Evolutionary conservation across 2,888 invertebrate genomes (phyloP).

Genomic region (Chouioia cunea): DNA sequence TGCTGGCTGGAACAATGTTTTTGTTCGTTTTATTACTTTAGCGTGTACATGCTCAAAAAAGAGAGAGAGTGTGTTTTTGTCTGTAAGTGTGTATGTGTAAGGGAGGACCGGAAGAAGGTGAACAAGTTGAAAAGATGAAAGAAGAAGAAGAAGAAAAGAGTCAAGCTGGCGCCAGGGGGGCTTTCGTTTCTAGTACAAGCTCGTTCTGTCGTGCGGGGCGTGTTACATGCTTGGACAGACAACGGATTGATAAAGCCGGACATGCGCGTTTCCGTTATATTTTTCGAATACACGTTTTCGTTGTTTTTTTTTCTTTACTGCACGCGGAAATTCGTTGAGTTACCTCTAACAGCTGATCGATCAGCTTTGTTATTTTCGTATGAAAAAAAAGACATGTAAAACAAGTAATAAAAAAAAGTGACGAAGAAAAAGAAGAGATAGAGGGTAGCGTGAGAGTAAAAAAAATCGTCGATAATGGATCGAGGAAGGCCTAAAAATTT

Average conservation of each 20-base stretch:
- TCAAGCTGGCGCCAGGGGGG: too few species aligned
- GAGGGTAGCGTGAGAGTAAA: neutral
- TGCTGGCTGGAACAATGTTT: too few species aligned
- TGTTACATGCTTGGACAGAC: neutral
- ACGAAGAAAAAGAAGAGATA: neutral
- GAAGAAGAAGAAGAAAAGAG: too few species aligned
- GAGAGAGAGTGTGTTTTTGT: too few species aligned
- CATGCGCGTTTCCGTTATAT: constrained; percentile 24
- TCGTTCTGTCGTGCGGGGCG: too few species aligned
- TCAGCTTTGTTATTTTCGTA: neutral
- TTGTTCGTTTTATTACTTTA: too few species aligned
- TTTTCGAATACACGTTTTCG: neutral
- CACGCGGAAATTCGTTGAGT: neutral
- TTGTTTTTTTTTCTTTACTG: too few species aligned
- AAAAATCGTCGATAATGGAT: neutral
- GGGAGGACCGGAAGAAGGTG: neutral
- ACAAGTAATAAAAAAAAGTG: neutral
- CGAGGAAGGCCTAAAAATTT: too few species aligned
- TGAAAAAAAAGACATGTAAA: neutral
- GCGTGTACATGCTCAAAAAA: neutral
- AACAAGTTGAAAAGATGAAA: too few species aligned
- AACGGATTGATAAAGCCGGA: constrained; percentile 13
- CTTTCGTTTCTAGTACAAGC: neutral
- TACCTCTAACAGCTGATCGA: neutral
- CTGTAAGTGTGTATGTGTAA: too few species aligned